These are phyloP conservation scores for Fragum sueziense DNA, from an alignment of 2,888 invertebrate species.

Conservation along the genomic window DNA sequence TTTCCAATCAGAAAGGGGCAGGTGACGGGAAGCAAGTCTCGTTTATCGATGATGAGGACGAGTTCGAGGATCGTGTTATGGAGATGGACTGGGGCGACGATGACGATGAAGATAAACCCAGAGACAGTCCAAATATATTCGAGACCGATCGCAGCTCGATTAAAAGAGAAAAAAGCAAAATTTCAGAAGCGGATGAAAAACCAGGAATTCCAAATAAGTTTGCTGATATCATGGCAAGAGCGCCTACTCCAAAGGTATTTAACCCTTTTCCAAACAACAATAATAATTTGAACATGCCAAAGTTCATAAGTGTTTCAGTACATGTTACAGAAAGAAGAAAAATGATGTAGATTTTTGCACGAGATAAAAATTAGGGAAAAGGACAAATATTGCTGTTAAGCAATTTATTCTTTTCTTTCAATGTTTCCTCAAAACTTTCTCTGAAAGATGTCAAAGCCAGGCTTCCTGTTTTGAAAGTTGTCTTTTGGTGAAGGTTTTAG, in stretches of 20 bases:
- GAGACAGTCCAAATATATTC: conserved; percentile 52
- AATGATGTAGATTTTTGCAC: no score
- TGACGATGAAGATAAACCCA: conserved; percentile 60
- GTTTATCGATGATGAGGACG: conserved; percentile 57
- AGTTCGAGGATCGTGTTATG: conserved; percentile 60
- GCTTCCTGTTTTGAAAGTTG: no score
- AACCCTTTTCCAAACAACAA: no score
- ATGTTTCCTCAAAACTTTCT: no score
- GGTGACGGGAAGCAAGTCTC: conserved; percentile 50
- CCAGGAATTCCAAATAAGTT: conserved; percentile 72
- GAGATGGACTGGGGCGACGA: conserved; percentile 72
- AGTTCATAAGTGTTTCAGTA: no score
- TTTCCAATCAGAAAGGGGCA: conserved; percentile 35
- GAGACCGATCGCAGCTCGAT: conserved; percentile 48
- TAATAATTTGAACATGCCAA: no score
- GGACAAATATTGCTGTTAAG: no score
- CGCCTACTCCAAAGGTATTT: conserved; percentile 64
- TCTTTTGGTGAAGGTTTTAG: no score
- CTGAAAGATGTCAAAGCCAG: no score
- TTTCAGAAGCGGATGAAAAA: conserved; percentile 27
- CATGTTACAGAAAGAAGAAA: no score
- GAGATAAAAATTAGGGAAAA: no score
- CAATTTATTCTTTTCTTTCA: no score
- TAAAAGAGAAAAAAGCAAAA: conserved; percentile 55
- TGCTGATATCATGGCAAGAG: conserved; percentile 70